These are phyloP conservation scores for Ailuropoda melanoleuca DNA, from an alignment of 2,113 vertebrate genomes.

Conservation along the genomic window DNA sequence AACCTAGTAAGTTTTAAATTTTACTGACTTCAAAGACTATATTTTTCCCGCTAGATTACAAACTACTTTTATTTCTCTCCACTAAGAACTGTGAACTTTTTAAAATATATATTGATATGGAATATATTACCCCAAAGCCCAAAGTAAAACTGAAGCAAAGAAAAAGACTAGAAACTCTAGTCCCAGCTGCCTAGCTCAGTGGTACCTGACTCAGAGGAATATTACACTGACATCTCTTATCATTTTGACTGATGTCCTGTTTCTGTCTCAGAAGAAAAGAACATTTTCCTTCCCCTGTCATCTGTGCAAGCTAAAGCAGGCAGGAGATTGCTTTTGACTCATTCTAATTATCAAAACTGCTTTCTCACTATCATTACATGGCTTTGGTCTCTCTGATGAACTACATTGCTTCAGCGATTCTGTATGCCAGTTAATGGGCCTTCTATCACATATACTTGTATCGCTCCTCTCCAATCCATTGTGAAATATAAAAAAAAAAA, in stretches of 20 bases:
- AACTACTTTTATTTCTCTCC: conserved; percentile 43
- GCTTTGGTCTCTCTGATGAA: conserved; percentile 44
- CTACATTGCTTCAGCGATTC: neutral
- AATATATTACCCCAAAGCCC: conserved; percentile 20
- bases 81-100: conserved; percentile 1
- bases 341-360: conserved; percentile 63
- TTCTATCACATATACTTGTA: conserved; percentile 47
- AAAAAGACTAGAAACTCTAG: conserved; percentile 1
- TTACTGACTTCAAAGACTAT: neutral
- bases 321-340: conserved; percentile 62
- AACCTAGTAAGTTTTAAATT: neutral
- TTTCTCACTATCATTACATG: conserved; percentile 54
- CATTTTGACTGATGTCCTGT: conserved; percentile 67
- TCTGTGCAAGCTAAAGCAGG: conserved; percentile 20
- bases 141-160: conserved; percentile 53
- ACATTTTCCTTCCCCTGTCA: conserved; percentile 26
- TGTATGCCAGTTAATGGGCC: conserved; percentile 6
- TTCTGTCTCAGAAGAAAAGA: conserved; percentile 59
- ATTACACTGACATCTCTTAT: conserved; percentile 33
- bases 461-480: neutral
- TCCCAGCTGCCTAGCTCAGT: conserved; percentile 4
- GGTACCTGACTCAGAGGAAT: conserved; percentile 40
- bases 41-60: neutral
- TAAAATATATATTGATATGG: neutral
- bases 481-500: neutral